These are phyloP conservation scores for Nyctalus aviator DNA, from an alignment of 2,797 vertebrate species.

Conservation along the genomic window DNA sequence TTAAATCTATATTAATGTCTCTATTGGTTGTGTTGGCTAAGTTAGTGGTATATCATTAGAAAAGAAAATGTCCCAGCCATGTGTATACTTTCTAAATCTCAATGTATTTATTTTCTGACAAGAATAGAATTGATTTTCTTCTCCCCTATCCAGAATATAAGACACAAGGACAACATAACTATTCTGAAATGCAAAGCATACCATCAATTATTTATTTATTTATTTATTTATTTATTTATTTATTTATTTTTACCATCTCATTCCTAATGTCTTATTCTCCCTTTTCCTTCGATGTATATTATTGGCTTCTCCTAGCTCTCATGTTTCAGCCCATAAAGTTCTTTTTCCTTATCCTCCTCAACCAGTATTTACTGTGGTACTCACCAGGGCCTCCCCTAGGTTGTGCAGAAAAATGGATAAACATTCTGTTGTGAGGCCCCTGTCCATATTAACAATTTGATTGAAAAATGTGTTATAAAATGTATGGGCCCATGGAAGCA, in stretches of 20 bases:
- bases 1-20: constrained; percentile 61
- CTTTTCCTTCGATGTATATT: neutral
- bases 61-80: neutral
- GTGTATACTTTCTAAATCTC: constrained; percentile 43
- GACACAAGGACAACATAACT: neutral
- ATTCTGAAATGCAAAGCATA: neutral
- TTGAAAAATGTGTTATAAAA: neutral
- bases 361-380: neutral
- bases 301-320: neutral
- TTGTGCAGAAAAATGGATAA: neutral
- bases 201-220: neutral
- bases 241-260: neutral
- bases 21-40: neutral
- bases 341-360: neutral
- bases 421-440: neutral
- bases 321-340: neutral
- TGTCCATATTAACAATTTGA: neutral
- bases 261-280: neutral
- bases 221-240: neutral
- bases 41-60: neutral
- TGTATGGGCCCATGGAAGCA: neutral
- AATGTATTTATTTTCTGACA: constrained; percentile 33
- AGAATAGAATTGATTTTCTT: neutral
- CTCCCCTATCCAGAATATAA: neutral
- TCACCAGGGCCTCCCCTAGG: neutral